Evolutionary conservation across 1,140 invertebrate genomes (phyloP).

Genomic region (Propsilocerus akamusi): DNA sequence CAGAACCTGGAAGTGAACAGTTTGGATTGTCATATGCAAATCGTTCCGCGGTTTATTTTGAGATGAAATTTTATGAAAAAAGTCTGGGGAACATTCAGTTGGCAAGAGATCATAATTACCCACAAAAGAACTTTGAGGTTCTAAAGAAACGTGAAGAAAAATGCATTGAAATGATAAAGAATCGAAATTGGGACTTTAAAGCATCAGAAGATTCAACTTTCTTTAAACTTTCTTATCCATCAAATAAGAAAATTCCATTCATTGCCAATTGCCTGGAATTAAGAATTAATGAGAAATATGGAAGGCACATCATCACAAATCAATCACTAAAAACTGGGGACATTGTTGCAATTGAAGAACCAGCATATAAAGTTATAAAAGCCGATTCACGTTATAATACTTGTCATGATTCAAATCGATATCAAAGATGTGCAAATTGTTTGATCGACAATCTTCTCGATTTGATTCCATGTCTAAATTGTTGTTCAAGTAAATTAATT

Average conservation of each 20-base stretch:
- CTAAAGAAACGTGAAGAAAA: background rate
- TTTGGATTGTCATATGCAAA: constrained; percentile 3
- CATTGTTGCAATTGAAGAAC: background rate
- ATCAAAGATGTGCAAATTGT: constrained; percentile 56
- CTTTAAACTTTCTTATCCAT: background rate
- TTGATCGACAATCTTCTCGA: constrained; percentile 39
- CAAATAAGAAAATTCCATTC: background rate
- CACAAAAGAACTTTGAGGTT: background rate
- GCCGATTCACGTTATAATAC: background rate
- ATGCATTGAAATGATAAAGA: background rate
- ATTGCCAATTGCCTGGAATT: background rate
- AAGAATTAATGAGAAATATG: background rate
- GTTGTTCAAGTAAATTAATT: too few species aligned
- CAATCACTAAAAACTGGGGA: background rate
- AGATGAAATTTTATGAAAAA: background rate
- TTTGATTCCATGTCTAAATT: constrained; percentile 41
- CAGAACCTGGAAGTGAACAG: background rate
- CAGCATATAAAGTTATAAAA: background rate
- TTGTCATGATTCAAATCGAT: background rate
- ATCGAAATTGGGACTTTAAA: background rate
- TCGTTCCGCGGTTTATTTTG: constrained; percentile 2
- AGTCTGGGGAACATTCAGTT: background rate
- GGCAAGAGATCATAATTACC: constrained; percentile 4
- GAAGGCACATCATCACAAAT: constrained; percentile 3
- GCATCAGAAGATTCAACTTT: background rate